These are phyloP conservation scores for Epinephelus awoara DNA, from an alignment of 2,797 vertebrate genomes.

Conservation along the genomic window DNA sequence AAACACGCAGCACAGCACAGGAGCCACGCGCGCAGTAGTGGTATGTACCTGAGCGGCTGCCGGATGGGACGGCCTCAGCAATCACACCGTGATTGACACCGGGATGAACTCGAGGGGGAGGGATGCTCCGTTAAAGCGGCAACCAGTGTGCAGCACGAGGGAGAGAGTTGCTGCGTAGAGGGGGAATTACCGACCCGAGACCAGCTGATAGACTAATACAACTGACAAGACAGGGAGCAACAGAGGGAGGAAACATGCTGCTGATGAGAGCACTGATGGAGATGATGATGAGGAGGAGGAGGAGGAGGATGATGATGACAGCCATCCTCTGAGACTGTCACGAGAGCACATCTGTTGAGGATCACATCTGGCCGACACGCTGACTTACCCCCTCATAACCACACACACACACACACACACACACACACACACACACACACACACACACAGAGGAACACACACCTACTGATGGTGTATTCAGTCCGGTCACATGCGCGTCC, in stretches of 20 bases:
- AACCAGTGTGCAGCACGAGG: conserved; percentile 16
- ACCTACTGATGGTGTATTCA: conserved; percentile 29
- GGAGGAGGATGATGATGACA: conserved; percentile 48
- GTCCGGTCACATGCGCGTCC: conserved; percentile 41
- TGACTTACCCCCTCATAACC: conserved; percentile 17
- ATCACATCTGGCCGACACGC: conserved; percentile 68
- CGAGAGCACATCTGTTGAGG: conserved; percentile 67
- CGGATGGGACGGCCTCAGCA: conserved; percentile 7
- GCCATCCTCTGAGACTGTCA: conserved; percentile 36
- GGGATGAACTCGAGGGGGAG: conserved; percentile 21
- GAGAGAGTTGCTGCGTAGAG: conserved; percentile 38
- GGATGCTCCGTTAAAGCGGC: conserved; percentile 9
- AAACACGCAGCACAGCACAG: conserved; percentile 13
- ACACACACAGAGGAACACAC: conserved; percentile 23
- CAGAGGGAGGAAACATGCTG: conserved; percentile 29
- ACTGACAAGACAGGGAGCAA: conserved; percentile 10
- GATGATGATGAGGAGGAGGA: conserved; percentile 29
- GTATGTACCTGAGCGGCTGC: not conserved
- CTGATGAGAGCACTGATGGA: conserved; percentile 38
- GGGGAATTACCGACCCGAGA: conserved; percentile 24
- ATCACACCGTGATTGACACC: conserved; percentile 42
- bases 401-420: not conserved
- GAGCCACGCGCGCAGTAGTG: conserved; percentile 33
- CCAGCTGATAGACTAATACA: conserved; percentile 28
- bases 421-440: not conserved